phyloP scores from a whole-genome alignment of 2,888 invertebrate genomes.

The Drosophila meridionalis region DNA sequence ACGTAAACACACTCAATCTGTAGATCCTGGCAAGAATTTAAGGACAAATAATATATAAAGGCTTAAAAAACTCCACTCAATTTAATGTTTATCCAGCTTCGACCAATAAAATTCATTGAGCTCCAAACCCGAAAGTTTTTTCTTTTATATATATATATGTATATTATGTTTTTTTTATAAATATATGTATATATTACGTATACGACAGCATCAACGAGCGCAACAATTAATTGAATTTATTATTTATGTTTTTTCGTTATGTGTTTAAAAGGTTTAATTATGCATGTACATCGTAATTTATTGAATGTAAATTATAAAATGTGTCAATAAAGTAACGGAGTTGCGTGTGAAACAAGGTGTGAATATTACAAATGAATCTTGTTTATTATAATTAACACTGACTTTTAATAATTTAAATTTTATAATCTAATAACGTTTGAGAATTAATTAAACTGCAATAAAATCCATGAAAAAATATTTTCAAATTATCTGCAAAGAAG shows the following conservation, averaged over 20 bases:
- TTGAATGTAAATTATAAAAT: background rate
- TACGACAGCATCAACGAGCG: slow-evolving; percentile 19
- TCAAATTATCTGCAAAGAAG: background rate
- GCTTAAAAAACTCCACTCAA: slow-evolving; percentile 9
- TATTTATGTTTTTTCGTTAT: slow-evolving; percentile 34
- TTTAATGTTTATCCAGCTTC: slow-evolving; percentile 17
- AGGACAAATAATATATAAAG: slow-evolving; percentile 13
- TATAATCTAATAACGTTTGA: background rate
- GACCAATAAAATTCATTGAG: slow-evolving; percentile 39
- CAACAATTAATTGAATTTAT: slow-evolving; percentile 66
- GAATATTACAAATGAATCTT: slow-evolving; percentile 27
- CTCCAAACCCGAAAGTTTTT: background rate
- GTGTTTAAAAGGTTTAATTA: slow-evolving; percentile 1
- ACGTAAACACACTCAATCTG: slow-evolving; percentile 45
- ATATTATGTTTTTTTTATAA: slow-evolving; percentile 47
- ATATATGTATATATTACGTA: slow-evolving; percentile 31
- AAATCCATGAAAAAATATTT: background rate
- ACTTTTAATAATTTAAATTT: background rate
- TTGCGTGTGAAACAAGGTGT: slow-evolving; percentile 15
- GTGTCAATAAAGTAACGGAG: background rate
- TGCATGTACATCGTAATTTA: slow-evolving; percentile 13
- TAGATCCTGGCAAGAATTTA: slow-evolving; percentile 20
- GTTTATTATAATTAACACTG: background rate
- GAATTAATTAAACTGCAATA: background rate
- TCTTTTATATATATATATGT: background rate